These are phyloP conservation scores for Disparrhopalites patrizii DNA, from an alignment of 2,888 invertebrate species.

Conservation along the genomic window DNA sequence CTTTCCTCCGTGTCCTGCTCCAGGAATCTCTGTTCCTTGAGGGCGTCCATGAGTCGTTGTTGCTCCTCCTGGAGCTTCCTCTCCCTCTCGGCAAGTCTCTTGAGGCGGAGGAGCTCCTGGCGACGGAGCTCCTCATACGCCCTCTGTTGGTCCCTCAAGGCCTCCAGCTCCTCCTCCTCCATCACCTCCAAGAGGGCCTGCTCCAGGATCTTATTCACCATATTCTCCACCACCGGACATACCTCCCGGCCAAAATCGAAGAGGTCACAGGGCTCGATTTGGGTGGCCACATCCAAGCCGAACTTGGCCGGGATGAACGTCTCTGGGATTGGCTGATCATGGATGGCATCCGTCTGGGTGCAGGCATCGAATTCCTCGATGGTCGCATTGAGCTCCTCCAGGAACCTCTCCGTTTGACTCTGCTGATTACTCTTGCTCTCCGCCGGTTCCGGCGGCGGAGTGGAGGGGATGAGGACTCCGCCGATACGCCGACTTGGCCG, in stretches of 20 bases:
- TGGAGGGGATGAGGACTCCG: conserved; percentile 2
- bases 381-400: conserved; percentile 33
- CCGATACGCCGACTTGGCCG: not conserved
- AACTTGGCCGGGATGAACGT: conserved; percentile 30
- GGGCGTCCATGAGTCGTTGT: conserved; percentile 25
- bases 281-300: conserved; percentile 30
- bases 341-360: conserved; percentile 32
- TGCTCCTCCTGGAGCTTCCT: conserved; percentile 30
- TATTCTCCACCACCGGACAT: conserved; percentile 37
- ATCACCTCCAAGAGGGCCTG: conserved; percentile 41
- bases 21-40: conserved; percentile 14
- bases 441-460: conserved; percentile 18
- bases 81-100: conserved; percentile 34
- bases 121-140: conserved; percentile 31
- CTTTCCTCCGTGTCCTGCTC: conserved; percentile 26
- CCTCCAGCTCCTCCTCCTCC: conserved; percentile 41
- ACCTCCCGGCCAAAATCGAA: conserved; percentile 38
- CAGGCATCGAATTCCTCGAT: conserved; percentile 21
- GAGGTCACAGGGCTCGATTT: conserved; percentile 39
- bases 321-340: conserved; percentile 28
- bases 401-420: conserved; percentile 34
- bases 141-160: conserved; percentile 33
- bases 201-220: conserved; percentile 38
- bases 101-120: conserved; percentile 29
- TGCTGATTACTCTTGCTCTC: not conserved